Evolutionary conservation across 2,888 invertebrate genomes (phyloP), one percentile per base, ranked within the genome.

Genomic region (Torymus auratus): DNA sequence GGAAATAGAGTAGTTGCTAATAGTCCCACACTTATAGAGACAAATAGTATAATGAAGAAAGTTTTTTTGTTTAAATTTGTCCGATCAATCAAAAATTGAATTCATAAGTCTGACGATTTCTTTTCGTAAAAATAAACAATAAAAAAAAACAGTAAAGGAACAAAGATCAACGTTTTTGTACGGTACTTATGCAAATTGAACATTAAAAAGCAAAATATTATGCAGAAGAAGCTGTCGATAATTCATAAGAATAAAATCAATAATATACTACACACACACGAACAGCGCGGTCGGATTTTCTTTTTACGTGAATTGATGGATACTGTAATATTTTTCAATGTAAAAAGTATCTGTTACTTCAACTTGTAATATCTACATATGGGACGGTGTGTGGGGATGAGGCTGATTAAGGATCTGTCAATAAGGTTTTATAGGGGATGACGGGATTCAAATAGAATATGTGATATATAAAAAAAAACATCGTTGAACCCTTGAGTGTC

Each of bases 391-490:
- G 7, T 41, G 41, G 41, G 41, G 41, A 41, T 41, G 41, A 41
- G 41, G 41, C 41, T 41, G 7, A 41, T 41, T 41, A 7, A 41
- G 14, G 15, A 71, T 60, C 53, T 75, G 58, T 17, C 1, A 55
- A 52, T 75, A 61, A 71, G 52, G 56, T 77, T 69, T 58, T 50
- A 50, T 64, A 61, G 14, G 12, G 53, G 70, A 28, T 7, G 67
- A 41, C 62, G 23, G 50, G 17, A 76, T 72, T 80, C 41, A 58
- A 77, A 76, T 68, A 56, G 61, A 74, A 41, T 7, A 78, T 74
- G 81, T 78, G 81, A 81, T 81, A 71, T 58, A 74, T 41, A 41
- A 7, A 41, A 41, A 28, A 28, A 41, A 55, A 64, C 56, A 70
- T 74, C 20, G 70, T 74, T n/a, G 60, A 70, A 61, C 50, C 14